phyloP scores from a whole-genome alignment of 2,888 invertebrate genomes.

The Eristalinus sepulchralis region DNA sequence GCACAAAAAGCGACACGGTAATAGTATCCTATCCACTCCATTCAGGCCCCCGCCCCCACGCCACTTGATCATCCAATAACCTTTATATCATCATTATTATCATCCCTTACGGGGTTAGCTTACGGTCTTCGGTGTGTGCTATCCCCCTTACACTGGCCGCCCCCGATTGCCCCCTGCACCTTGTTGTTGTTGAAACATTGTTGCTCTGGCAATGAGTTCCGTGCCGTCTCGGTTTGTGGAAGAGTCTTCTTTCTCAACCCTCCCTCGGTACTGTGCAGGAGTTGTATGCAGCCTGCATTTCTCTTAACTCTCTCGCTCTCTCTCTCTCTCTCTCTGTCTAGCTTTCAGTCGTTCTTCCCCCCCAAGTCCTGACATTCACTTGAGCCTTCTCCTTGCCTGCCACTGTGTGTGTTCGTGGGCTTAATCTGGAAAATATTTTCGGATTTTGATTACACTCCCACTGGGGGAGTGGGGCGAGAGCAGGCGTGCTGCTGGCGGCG shows the following conservation, averaged over 20 bases:
- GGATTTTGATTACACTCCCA: conserved; percentile 43
- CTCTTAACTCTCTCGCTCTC: not conserved
- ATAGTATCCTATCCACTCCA: conserved; percentile 48
- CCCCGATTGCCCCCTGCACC: not conserved
- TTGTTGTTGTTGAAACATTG: conserved; percentile 62
- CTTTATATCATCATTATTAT: conserved; percentile 70
- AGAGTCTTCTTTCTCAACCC: conserved; percentile 1
- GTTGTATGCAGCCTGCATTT: not conserved
- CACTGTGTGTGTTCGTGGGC: conserved; percentile 4
- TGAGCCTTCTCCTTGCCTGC: not conserved
- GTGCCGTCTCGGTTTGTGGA: conserved; percentile 48
- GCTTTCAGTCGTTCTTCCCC: no score
- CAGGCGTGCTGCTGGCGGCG: not conserved
- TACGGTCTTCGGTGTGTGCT: conserved; percentile 17
- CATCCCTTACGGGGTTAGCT: conserved; percentile 68
- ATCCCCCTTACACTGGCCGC: not conserved
- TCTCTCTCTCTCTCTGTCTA: not conserved
- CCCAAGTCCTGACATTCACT: no score
- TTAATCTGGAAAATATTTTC: conserved; percentile 52
- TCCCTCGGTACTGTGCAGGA: not conserved
- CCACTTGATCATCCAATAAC: conserved; percentile 71
- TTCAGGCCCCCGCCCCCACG: conserved; percentile 24
- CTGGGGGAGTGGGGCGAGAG: not conserved
- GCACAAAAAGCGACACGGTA: conserved; percentile 65
- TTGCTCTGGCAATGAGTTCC: conserved; percentile 69